phyloP scores from a whole-genome alignment of 64 coral and sea anemone genomes.

The Anthopleura sola region DNA sequence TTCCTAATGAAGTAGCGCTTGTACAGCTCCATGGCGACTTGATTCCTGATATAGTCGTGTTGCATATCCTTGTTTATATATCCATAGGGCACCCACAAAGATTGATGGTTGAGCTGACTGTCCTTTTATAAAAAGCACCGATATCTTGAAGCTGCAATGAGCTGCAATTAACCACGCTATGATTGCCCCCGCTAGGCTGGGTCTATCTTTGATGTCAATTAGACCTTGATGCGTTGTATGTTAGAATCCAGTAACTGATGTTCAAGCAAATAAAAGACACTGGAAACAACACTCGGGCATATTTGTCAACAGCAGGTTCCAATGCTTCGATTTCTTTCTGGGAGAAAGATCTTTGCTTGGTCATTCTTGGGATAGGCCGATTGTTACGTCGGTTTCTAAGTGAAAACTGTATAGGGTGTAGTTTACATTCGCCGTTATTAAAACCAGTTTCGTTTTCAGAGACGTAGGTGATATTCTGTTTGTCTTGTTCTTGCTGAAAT shows the following conservation, averaged over 20 bases:
- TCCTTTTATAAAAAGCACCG: too few species aligned
- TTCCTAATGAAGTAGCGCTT: too few species aligned
- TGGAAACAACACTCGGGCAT: conserved; percentile 71
- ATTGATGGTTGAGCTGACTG: too few species aligned
- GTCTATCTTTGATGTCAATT: not conserved
- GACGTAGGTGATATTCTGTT: conserved; percentile 53
- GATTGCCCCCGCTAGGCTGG: not conserved
- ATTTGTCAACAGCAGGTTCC: conserved; percentile 62
- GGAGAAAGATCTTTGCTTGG: conserved; percentile 72
- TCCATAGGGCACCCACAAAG: too few species aligned
- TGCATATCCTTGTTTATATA: too few species aligned
- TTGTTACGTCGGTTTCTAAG: conserved; percentile 31
- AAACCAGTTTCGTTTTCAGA: conserved; percentile 36
- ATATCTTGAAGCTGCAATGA: too few species aligned
- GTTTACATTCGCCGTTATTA: not conserved
- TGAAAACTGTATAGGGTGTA: not conserved
- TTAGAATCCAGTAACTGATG: conserved; percentile 69
- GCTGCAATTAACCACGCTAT: not conserved
- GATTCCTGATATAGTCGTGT: too few species aligned
- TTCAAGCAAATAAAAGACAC: conserved; percentile 83
- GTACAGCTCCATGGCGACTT: too few species aligned
- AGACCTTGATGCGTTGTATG: conserved; percentile 16
- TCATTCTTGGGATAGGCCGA: not conserved
- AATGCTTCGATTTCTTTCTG: conserved; percentile 79
- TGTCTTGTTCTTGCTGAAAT: conserved; percentile 51